Conservation (phyloP, 2,113 vertebrate species). For the Colossoma macropomum region DNA sequence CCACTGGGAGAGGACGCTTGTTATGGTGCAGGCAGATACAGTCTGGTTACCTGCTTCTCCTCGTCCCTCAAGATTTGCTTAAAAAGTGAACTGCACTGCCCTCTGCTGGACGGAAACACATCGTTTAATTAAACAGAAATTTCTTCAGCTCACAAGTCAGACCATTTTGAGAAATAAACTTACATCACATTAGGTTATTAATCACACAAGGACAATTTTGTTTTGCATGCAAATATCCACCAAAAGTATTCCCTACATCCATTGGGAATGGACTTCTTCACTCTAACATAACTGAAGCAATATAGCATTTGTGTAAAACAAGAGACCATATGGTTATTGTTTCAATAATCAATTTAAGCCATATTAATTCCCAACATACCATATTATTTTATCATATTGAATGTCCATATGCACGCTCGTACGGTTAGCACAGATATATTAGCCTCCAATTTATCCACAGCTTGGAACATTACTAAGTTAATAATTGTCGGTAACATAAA, state of each 20-base stretch:
- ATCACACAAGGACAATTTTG: background rate
- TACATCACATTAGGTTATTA: background rate
- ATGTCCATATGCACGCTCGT: background rate
- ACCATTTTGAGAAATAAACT: background rate
- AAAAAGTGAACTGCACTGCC: slow-evolving; percentile 46
- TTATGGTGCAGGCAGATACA: background rate
- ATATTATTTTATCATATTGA: background rate
- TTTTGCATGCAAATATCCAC: background rate
- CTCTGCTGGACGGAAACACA: slow-evolving; percentile 45
- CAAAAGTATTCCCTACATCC: background rate
- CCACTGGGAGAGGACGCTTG: slow-evolving; percentile 1
- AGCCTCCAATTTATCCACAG: background rate
- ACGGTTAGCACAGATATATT: background rate
- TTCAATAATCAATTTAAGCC: no score
- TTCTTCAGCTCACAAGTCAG: background rate
- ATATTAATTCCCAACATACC: background rate
- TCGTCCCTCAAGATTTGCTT: background rate
- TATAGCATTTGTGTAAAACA: no score
- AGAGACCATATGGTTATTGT: no score
- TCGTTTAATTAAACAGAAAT: background rate
- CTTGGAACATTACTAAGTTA: slow-evolving; percentile 16
- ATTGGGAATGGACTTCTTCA: no score
- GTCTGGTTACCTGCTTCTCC: background rate
- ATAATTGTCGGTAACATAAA: slow-evolving; percentile 9
- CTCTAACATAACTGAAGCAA: no score